phyloP scores from a whole-genome alignment of 2,888 invertebrate genomes.

The Petrolisthes cinctipes region DNA sequence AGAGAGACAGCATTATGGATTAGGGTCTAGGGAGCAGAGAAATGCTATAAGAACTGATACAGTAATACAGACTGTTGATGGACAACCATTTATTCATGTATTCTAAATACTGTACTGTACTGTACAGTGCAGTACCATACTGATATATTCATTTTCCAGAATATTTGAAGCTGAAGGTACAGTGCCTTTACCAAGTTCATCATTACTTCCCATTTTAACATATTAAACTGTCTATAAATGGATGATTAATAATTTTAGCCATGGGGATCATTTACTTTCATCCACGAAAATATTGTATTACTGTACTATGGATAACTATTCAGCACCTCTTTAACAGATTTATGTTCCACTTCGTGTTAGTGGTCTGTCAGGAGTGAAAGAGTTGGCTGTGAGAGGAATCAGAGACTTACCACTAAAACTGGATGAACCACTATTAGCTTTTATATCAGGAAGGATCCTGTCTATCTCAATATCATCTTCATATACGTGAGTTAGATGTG shows the following conservation, averaged over 20 bases:
- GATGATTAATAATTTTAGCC: neutral
- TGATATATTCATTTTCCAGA: too few species aligned
- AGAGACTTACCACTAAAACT: conserved; percentile 41
- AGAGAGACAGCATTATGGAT: too few species aligned
- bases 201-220: neutral
- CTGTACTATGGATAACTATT: neutral
- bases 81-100: too few species aligned
- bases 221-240: neutral
- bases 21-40: too few species aligned
- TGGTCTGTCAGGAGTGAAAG: conserved; percentile 39
- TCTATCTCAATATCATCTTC: conserved; percentile 29
- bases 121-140: too few species aligned
- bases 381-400: conserved; percentile 38
- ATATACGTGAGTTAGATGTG: conserved; percentile 43
- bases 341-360: conserved; percentile 38
- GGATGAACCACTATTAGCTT: conserved; percentile 28
- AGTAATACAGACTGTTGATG: too few species aligned
- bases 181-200: too few species aligned
- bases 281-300: neutral
- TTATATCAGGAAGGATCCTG: conserved; percentile 38
- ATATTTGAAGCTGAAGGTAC: too few species aligned
- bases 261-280: neutral
- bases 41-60: too few species aligned
- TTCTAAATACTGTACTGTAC: too few species aligned
- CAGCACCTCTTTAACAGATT: conserved; percentile 19